Evolutionary conservation across 2,888 invertebrate species (phyloP).

Genomic region (Xanthorhoe spadicearia): DNA sequence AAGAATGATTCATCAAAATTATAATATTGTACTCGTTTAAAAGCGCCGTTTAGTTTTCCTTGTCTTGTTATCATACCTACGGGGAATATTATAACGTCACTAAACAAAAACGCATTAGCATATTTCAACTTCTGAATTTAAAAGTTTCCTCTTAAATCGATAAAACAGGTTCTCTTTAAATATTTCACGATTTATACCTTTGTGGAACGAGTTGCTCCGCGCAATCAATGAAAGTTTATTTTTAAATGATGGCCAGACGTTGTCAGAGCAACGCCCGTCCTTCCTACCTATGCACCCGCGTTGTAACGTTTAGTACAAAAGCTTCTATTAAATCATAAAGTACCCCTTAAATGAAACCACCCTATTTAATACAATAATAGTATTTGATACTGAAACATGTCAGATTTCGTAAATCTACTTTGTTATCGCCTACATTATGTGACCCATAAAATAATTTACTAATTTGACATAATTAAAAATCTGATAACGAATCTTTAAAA

Average conservation of each 20-base stretch:
- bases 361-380: not conserved
- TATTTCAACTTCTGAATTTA: constrained; percentile 7
- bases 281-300: constrained; percentile 65
- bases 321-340: not conserved
- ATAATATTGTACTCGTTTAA: constrained; percentile 1
- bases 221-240: constrained; percentile 55
- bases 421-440: constrained; percentile 20
- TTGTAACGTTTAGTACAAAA: constrained; percentile 5
- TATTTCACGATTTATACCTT: constrained; percentile 37
- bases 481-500: constrained; percentile 27
- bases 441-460: constrained; percentile 25
- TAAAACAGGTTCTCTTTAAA: constrained; percentile 36
- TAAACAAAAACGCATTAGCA: constrained; percentile 17
- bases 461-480: constrained; percentile 37
- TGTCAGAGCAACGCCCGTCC: constrained; percentile 72
- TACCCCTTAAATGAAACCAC: not conserved
- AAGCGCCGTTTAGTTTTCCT: constrained; percentile 33
- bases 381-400: not conserved
- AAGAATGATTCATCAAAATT: constrained; percentile 35
- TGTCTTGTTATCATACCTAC: constrained; percentile 16
- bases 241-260: constrained; percentile 48
- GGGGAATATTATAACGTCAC: constrained; percentile 39
- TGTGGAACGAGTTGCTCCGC: constrained; percentile 39
- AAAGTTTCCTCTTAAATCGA: constrained; percentile 29
- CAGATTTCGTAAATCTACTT: constrained; percentile 15